Evolutionary conservation across 2,113 vertebrate species (phyloP).

Genomic region (Ophthalmolycus amberensis): DNA sequence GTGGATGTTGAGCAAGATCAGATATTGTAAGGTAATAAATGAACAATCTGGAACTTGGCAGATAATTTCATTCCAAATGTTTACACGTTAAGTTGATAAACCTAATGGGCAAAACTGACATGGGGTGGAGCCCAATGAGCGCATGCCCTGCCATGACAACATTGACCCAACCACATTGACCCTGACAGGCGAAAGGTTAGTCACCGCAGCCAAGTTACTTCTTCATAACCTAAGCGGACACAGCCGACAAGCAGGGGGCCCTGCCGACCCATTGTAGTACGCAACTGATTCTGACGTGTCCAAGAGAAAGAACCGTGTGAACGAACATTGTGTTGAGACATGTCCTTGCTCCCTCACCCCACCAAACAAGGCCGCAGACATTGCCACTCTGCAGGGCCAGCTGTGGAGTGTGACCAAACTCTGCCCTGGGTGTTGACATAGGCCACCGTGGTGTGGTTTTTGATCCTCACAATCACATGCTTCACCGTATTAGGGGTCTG

Average conservation of each 20-base stretch:
- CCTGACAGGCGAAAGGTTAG: not conserved
- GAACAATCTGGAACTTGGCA: not conserved
- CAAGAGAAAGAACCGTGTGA: not conserved
- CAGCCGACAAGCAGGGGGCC: not conserved
- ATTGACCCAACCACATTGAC: not conserved
- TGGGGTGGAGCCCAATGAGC: not conserved
- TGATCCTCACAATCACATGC: not conserved
- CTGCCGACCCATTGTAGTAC: not conserved
- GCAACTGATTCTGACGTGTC: not conserved
- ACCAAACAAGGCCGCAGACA: not conserved
- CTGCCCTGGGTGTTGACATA: not conserved
- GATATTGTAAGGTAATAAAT: constrained; percentile 2
- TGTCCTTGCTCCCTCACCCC: not conserved
- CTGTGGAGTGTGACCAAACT: not conserved
- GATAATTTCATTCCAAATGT: not conserved
- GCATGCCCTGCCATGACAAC: not conserved
- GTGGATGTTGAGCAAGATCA: not conserved
- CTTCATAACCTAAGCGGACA: not conserved
- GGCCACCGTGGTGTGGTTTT: not conserved
- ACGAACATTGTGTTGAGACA: not conserved
- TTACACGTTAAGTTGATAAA: not conserved
- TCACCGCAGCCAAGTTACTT: not conserved
- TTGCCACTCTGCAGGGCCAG: not conserved
- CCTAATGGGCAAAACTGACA: not conserved
- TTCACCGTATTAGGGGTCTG: not conserved